These are phyloP conservation scores for Hemicentrotus pulcherrimus DNA, from an alignment of 35 echinoderm and acorn worm species.

Conservation along the genomic window DNA sequence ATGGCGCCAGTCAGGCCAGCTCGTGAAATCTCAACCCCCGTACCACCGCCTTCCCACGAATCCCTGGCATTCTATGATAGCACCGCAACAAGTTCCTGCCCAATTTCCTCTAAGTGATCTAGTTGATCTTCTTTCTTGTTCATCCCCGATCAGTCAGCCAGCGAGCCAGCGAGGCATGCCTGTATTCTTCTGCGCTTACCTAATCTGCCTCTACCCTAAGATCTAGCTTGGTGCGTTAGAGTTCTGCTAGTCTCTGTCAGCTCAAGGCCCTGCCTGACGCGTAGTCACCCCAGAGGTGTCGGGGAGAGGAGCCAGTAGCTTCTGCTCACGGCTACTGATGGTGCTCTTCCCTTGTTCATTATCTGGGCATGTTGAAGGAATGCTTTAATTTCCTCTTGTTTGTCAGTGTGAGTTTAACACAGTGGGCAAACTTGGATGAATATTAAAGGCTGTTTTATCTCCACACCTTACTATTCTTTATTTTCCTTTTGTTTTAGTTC, in stretches of 20 bases:
- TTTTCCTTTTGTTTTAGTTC: background rate
- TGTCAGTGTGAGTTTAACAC: background rate
- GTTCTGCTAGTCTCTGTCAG: background rate
- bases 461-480: background rate
- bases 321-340: background rate
- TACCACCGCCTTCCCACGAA: background rate
- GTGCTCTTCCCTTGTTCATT: conserved; percentile 8
- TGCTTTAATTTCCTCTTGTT: conserved; percentile 40
- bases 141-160: background rate
- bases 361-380: conserved; percentile 32
- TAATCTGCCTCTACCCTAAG: background rate
- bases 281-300: background rate
- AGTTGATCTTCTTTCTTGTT: conserved; percentile 25
- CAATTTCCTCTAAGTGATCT: conserved; percentile 28
- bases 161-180: background rate
- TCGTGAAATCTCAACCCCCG: conserved; percentile 5
- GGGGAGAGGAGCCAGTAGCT: background rate
- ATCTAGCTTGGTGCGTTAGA: too few relatives aligned
- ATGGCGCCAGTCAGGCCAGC: conserved; percentile 21
- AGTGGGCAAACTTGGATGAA: background rate
- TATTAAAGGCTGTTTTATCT: background rate
- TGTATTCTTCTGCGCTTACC: background rate
- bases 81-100: conserved; percentile 40
- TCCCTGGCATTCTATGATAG: conserved; percentile 21
- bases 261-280: background rate